These are phyloP conservation scores for Heliothis subflexa DNA, from an alignment of 1,140 invertebrate species.

Conservation along the genomic window DNA sequence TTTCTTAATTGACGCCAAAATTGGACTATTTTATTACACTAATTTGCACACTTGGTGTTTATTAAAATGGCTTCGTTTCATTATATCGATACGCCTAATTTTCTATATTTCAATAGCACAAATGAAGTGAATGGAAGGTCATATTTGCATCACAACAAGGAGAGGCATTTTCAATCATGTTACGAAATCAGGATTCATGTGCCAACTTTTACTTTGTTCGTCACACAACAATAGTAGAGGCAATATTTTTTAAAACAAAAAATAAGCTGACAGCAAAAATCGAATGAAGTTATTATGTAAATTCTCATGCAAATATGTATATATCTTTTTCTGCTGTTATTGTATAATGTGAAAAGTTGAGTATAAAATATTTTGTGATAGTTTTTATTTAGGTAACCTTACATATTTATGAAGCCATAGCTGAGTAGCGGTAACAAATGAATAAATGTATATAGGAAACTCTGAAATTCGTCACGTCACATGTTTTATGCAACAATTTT, in stretches of 20 bases:
- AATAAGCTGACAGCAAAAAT: slow-evolving; percentile 2
- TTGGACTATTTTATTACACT: slow-evolving; percentile 10
- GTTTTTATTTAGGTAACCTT: not conserved
- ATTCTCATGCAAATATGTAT: slow-evolving; percentile 7
- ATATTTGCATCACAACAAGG: slow-evolving; percentile 19
- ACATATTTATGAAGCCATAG: slow-evolving; percentile 16
- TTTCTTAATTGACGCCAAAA: slow-evolving; percentile 23
- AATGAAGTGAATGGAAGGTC: slow-evolving; percentile 30
- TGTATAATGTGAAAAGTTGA: slow-evolving; percentile 18
- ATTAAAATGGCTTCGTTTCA: slow-evolving; percentile 8
- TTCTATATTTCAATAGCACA: slow-evolving; percentile 7
- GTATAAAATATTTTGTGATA: not conserved
- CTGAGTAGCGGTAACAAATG: not conserved
- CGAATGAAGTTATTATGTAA: slow-evolving; percentile 12
- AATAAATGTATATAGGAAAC: not conserved
- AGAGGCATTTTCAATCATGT: slow-evolving; percentile 15
- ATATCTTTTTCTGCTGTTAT: slow-evolving; percentile 1
- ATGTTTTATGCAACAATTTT: not conserved
- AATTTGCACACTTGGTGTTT: slow-evolving; percentile 11
- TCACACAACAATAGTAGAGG: not conserved
- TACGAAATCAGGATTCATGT: slow-evolving; percentile 25
- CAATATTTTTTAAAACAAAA: slow-evolving; percentile 19
- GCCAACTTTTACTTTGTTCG: slow-evolving; percentile 10
- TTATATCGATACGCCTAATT: slow-evolving; percentile 19
- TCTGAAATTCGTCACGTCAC: not conserved